Evolutionary conservation across 1,140 invertebrate genomes (phyloP).

Genomic region (Procambarus clarkii): DNA sequence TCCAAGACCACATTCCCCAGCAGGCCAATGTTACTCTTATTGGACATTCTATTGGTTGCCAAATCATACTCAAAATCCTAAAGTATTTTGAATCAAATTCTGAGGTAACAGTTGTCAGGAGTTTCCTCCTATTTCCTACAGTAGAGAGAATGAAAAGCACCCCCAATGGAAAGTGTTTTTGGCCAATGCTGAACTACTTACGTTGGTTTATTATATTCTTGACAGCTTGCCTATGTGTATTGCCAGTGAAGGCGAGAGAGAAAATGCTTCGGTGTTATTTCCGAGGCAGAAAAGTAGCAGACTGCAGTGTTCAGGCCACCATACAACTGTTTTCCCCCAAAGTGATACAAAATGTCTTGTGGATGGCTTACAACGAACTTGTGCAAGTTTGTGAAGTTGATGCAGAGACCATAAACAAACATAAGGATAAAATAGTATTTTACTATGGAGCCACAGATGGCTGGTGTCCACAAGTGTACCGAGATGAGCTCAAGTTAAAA

Average conservation of each 20-base stretch:
- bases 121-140: conserved; percentile 45
- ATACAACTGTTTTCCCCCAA: conserved; percentile 35
- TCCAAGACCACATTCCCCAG: conserved; percentile 29
- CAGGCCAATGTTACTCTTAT: conserved; percentile 31
- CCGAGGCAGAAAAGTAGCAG: not conserved
- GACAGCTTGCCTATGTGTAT: not conserved
- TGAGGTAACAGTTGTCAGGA: conserved; percentile 2
- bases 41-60: conserved; percentile 54
- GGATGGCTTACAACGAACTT: conserved; percentile 49
- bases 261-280: conserved; percentile 8
- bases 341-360: conserved; percentile 53
- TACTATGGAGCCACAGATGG: conserved; percentile 46
- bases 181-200: conserved; percentile 37
- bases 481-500: not conserved
- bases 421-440: conserved; percentile 28
- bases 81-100: conserved; percentile 33
- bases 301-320: conserved; percentile 20
- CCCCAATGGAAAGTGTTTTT: conserved; percentile 34
- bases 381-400: conserved; percentile 6
- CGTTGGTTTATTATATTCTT: conserved; percentile 41
- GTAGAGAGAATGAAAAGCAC: conserved; percentile 42
- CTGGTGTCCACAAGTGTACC: conserved; percentile 32
- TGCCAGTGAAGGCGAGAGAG: conserved; percentile 19
- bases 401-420: not conserved
- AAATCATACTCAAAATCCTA: conserved; percentile 43